Conservation (phyloP, 2,888 invertebrate genomes). For the Mallateleia sp. region DNA sequence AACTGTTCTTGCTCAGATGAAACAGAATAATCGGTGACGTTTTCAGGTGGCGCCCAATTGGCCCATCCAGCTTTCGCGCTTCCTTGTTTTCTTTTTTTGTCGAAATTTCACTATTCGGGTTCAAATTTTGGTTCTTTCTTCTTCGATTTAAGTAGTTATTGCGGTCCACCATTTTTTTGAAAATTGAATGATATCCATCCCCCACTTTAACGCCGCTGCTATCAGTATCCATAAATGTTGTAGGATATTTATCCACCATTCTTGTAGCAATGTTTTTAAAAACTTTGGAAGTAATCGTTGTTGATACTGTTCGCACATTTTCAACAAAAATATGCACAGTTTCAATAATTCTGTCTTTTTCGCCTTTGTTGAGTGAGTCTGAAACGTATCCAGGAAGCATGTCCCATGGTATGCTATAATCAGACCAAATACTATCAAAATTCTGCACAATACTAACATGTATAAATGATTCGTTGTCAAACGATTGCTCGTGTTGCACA, state of each 20-base stretch:
- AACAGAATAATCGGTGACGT: background rate
- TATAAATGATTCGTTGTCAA: background rate
- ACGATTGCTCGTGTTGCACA: slow-evolving; percentile 17
- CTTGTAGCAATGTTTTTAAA: slow-evolving; percentile 12
- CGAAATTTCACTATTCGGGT: slow-evolving; percentile 7
- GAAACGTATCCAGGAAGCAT: slow-evolving; percentile 22
- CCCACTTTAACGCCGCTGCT: slow-evolving; percentile 28
- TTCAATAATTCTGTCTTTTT: slow-evolving; percentile 16
- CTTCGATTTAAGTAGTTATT: slow-evolving; percentile 14
- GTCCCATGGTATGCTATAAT: slow-evolving; percentile 26
- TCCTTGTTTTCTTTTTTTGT: slow-evolving; percentile 12
- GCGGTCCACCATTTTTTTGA: slow-evolving; percentile 29
- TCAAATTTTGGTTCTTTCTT: background rate
- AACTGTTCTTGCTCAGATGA: slow-evolving; percentile 17
- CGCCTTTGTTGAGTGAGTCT: slow-evolving; percentile 15
- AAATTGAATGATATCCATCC: slow-evolving; percentile 36
- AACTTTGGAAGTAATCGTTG: slow-evolving; percentile 15
- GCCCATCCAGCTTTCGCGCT: slow-evolving; percentile 32
- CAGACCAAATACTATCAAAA: slow-evolving; percentile 27
- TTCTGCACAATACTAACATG: slow-evolving; percentile 15
- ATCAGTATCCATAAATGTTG: slow-evolving; percentile 31
- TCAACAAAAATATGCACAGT: slow-evolving; percentile 28
- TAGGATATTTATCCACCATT: slow-evolving; percentile 37
- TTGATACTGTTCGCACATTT: slow-evolving; percentile 12
- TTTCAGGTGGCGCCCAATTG: slow-evolving; percentile 37